These are phyloP conservation scores for Sebastes cheni DNA, from an alignment of 2,797 vertebrate species.

Conservation along the genomic window DNA sequence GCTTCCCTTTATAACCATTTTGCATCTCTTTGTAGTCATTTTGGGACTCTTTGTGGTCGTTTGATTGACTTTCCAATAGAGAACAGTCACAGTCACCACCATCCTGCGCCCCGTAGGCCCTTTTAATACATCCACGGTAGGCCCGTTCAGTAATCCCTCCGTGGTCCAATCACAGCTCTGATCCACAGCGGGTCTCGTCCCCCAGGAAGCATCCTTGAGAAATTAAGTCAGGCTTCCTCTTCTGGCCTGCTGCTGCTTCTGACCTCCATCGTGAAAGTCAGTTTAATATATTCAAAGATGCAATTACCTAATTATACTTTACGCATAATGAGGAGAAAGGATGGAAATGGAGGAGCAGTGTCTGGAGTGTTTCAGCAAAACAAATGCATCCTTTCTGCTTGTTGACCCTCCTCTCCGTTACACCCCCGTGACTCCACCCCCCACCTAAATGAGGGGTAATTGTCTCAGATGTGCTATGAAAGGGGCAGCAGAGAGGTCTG, in stretches of 20 bases:
- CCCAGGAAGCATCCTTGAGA: constrained; percentile 33
- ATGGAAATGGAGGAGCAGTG: constrained; percentile 7
- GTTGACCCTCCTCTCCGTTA: constrained; percentile 43
- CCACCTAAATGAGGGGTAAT: constrained; percentile 22
- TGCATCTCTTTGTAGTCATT: not conserved
- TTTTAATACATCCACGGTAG: not conserved
- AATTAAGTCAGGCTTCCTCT: constrained; percentile 1
- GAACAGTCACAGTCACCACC: not conserved
- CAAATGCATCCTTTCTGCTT: constrained; percentile 23
- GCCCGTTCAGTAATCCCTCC: not conserved
- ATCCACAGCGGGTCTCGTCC: not conserved
- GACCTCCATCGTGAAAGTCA: constrained; percentile 51
- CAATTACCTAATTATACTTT: constrained; percentile 48
- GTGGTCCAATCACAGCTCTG: constrained; percentile 15
- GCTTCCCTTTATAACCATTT: not conserved
- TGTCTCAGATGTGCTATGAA: constrained; percentile 7
- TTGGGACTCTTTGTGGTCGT: not conserved
- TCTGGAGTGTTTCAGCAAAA: constrained; percentile 5
- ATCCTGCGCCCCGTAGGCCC: not conserved
- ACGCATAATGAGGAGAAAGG: constrained; percentile 38
- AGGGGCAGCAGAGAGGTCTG: constrained; percentile 27
- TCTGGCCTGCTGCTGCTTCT: constrained; percentile 20
- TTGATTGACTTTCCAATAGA: not conserved
- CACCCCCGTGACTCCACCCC: not conserved
- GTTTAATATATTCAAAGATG: constrained; percentile 51